A percentile compares a stretch with the other conserved stretches of the same genome.
Evolutionary conservation across 2,797 vertebrate species (phyloP).

Genomic region (Pseudopleuronectes americanus): DNA sequence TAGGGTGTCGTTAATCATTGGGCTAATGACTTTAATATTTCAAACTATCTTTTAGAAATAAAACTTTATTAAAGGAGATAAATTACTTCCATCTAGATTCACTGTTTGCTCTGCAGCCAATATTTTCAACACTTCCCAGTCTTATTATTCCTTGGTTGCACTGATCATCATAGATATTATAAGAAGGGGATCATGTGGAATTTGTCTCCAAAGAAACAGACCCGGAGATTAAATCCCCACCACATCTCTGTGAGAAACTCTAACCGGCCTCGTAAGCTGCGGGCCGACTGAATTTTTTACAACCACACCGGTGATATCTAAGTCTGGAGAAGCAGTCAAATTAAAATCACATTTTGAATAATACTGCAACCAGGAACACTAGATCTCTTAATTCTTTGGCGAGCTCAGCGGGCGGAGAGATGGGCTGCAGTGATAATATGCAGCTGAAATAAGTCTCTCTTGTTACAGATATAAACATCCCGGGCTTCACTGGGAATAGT

Average conservation of each 20-base stretch:
- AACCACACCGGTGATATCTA: slow-evolving; percentile 7
- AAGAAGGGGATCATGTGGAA: not conserved
- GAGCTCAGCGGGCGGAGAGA: slow-evolving; percentile 20
- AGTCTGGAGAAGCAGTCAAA: no score
- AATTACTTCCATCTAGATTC: not conserved
- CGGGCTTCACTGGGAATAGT: slow-evolving; percentile 39
- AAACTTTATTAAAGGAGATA: not conserved
- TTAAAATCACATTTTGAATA: slow-evolving; percentile 32
- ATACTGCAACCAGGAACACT: slow-evolving; percentile 21
- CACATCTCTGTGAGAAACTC: not conserved
- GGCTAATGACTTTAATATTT: not conserved
- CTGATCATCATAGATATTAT: slow-evolving; percentile 10
- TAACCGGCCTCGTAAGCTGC: slow-evolving; percentile 14
- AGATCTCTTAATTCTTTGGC: slow-evolving; percentile 42
- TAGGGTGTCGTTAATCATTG: not conserved
- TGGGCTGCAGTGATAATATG: slow-evolving; percentile 21
- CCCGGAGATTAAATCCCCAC: slow-evolving; percentile 9
- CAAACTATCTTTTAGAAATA: not conserved
- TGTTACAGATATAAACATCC: slow-evolving; percentile 42
- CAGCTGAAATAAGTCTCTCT: slow-evolving; percentile 35
- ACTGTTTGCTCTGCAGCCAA: no score
- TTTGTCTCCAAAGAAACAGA: slow-evolving; percentile 17
- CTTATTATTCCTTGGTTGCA: not conserved
- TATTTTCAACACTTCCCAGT: slow-evolving; percentile 2
- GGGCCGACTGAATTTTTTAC: slow-evolving; percentile 16